Base-by-base conservation (phyloP, 2,797 vertebrate species). In the Enteromius radiatus region DNA sequence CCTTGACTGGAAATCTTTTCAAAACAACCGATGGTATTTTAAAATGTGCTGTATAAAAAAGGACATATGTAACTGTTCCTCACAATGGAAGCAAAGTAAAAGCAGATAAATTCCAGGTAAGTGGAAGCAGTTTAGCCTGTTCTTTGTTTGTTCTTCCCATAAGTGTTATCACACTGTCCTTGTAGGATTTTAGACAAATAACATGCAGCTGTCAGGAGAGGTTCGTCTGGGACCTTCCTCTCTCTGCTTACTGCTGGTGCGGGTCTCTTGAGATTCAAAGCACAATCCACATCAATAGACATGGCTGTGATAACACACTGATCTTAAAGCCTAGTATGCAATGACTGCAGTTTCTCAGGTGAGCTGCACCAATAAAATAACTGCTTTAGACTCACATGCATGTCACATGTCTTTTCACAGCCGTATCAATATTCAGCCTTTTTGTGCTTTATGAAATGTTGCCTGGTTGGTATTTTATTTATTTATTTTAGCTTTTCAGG, bases 381-480 rank as follows among this genome's bases (percentile, higher is more conserved):
- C 49, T 41, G 59, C 23, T 76, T 78, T 61, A 45, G 71, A 68
- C 21, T 77, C 78, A 84, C 82, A 67, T 73, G 73, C 12, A 31
- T 11, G 54, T 80, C 81, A 83, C 64, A 59, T 80, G 77, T 45
- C 28, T 74, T 33, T 26, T 12, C 43, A 49, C 8, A 43, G 47
- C 77, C n/a, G 28, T 36, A 49, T 77, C 14, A 56, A 61, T 8
- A 38, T 36, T 12, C 1, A n/a, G n/a, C n/a, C n/a, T n/a, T n/a
- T n/a, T n/a, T n/a, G n/a, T n/a, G n/a, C n/a, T n/a, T n/a, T n/a
- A n/a, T n/a, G n/a, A n/a, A n/a, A n/a, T n/a, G n/a, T n/a, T n/a
- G n/a, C n/a, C n/a, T n/a, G n/a, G n/a, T n/a, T n/a, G n/a, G n/a
- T n/a, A n/a, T n/a, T n/a, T n/a, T n/a, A n/a, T n/a, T n/a, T n/a